phyloP scores from a whole-genome alignment of 2,888 invertebrate genomes.

The Machimus atricapillus region DNA sequence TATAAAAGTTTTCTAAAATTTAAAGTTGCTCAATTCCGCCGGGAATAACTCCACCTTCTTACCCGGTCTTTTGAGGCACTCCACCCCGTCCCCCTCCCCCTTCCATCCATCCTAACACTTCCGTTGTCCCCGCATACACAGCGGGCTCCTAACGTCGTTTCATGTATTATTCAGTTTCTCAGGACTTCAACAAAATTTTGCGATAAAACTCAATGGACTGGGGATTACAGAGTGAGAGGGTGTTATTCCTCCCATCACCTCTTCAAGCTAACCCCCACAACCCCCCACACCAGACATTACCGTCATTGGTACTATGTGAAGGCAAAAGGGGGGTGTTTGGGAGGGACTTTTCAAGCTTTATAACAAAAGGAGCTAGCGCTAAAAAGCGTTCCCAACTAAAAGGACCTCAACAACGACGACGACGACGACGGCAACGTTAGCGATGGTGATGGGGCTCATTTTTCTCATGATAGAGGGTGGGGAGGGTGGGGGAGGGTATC shows the following conservation, averaged over 20 bases:
- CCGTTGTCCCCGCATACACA: background rate
- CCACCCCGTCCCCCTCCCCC: background rate
- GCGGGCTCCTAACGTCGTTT: background rate
- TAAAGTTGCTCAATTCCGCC: constrained; percentile 30
- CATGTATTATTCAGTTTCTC: constrained; percentile 18
- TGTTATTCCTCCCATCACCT: background rate
- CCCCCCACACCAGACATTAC: background rate
- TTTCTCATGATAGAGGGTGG: background rate
- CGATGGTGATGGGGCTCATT: background rate
- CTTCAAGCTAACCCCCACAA: background rate
- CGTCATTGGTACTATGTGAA: background rate
- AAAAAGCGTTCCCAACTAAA: constrained; percentile 19
- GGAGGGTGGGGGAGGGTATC: background rate
- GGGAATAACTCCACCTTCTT: constrained; percentile 6
- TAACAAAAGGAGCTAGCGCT: constrained; percentile 24
- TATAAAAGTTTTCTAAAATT: constrained; percentile 29
- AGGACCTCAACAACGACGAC: background rate
- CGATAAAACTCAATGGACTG: constrained; percentile 37
- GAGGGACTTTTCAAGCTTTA: constrained; percentile 6
- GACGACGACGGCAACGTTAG: background rate
- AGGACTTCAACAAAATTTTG: constrained; percentile 38
- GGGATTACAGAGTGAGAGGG: constrained; percentile 19
- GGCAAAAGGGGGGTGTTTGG: background rate
- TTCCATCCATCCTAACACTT: background rate
- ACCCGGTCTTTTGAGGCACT: background rate